Evolutionary conservation across 2,888 invertebrate genomes (phyloP).

Genomic region (Tiliacea citrago): DNA sequence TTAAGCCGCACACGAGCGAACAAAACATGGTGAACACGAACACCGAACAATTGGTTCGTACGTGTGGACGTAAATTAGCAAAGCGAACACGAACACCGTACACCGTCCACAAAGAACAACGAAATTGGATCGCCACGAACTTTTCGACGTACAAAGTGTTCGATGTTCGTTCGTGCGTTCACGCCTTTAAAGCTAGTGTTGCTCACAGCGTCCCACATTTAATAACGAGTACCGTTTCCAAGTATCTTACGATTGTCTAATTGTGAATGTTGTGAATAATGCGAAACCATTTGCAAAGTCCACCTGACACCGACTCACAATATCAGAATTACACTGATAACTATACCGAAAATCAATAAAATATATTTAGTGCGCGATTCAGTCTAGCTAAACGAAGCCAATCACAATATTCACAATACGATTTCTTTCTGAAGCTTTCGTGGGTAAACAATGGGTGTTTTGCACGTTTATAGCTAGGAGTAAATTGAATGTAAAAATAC

Average conservation of each 20-base stretch:
- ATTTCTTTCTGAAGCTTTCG: conserved; percentile 12
- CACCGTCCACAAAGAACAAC: too few species aligned
- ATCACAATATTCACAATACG: conserved; percentile 4
- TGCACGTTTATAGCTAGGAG: conserved; percentile 19
- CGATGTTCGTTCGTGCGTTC: too few species aligned
- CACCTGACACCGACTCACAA: neutral
- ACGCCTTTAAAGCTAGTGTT: neutral
- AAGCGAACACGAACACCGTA: too few species aligned
- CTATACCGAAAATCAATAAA: conserved; percentile 28
- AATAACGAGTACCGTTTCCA: conserved; percentile 16
- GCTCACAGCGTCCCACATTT: conserved; percentile 22
- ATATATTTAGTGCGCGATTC: conserved; percentile 27
- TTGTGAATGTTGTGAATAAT: conserved; percentile 21
- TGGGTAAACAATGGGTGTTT: conserved; percentile 36
- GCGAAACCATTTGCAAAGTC: conserved; percentile 11
- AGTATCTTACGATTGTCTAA: conserved; percentile 19
- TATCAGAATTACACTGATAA: neutral
- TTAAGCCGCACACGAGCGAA: neutral
- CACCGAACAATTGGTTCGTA: too few species aligned
- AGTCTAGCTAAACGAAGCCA: conserved; percentile 25
- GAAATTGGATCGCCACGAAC: too few species aligned
- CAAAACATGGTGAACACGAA: too few species aligned
- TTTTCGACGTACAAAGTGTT: too few species aligned
- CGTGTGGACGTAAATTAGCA: too few species aligned
- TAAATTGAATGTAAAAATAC: conserved; percentile 42